Base-by-base conservation (phyloP, 2,113 vertebrate genomes). In the Baryphthengus martii region DNA sequence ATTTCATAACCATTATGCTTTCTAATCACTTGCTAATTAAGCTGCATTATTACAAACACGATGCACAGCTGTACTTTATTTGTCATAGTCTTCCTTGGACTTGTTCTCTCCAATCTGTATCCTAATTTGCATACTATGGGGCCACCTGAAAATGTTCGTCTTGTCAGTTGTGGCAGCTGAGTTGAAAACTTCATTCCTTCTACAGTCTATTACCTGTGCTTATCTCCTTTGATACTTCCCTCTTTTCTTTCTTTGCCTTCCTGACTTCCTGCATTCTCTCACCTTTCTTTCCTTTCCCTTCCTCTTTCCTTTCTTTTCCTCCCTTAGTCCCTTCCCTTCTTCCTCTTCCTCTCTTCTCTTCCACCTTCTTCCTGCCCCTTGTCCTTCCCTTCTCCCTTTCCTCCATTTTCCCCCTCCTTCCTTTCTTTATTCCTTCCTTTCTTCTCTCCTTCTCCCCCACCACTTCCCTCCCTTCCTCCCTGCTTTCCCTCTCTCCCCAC, bases 21-120 rank as follows among this genome's bases (percentile, higher is more conserved):
- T 94, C 82, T 90, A 93, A 88, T 94, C n/a, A 85, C 78, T 86
- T 90, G 90, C 47, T 95, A 93, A 96, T 91, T 94, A 92, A 84
- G 68, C 29, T 59, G 23, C 65, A 74, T 85, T 96, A 94, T 89
- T 92, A 87, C 15, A 91, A 93, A 89, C 81, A 56, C 0, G 13
- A 86, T 70, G 59, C 5, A 7, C 50, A 83, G 80, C 59, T 91
- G 84, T 84, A 84, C 19, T 79, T 89, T 82, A 75, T 79, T 91
- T 86, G 58, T 80, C 17, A 40, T 92, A 40, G 70, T 87, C 63
- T 89, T 95, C 24, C 33, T 62, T 84, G 35, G 63, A 70, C 45
- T 92, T 80, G 62, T 1, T 89, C 21, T 25, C 55, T 89, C 12
- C 76, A 74, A 88, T 76, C 40, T 90, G 58, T 68, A 86, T 58